phyloP scores from a whole-genome alignment of 2,797 vertebrate genomes.

The Telmatherina bonti region DNA sequence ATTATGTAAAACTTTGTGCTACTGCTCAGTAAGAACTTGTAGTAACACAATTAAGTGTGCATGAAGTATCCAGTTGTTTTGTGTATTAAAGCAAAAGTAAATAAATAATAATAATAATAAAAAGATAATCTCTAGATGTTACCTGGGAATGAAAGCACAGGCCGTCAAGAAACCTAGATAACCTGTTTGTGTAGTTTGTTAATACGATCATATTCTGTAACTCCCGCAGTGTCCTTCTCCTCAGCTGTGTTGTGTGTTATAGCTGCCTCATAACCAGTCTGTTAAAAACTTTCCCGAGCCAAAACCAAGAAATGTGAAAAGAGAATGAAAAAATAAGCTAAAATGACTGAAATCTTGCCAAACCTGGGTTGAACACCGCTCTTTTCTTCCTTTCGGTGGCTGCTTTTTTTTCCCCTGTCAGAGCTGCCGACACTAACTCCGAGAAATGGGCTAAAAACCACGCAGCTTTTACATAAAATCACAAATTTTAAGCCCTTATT shows the following conservation, averaged over 20 bases:
- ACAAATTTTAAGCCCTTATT: constrained; percentile 1
- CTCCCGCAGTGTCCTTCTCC: background rate
- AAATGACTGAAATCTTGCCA: constrained; percentile 33
- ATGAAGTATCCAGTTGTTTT: no score
- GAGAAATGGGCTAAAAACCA: background rate
- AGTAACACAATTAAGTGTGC: no score
- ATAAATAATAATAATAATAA: no score
- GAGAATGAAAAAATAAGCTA: background rate
- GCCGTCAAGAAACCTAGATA: constrained; percentile 7
- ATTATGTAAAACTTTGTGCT: background rate
- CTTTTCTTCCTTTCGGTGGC: constrained; percentile 6
- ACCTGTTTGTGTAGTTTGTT: background rate
- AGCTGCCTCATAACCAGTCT: no score
- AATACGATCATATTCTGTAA: background rate
- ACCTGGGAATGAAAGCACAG: background rate
- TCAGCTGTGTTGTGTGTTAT: no score
- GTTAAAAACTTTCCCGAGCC: background rate
- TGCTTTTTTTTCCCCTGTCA: constrained; percentile 9
- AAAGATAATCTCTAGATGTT: background rate
- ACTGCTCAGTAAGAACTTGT: background rate
- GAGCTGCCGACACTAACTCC: background rate
- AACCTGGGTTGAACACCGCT: constrained; percentile 12
- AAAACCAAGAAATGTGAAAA: constrained; percentile 9
- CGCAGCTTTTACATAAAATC: background rate
- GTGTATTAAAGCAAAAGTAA: background rate